Conservation (phyloP, 2,888 invertebrate genomes). For the Cosmorhoe ocellata region DNA sequence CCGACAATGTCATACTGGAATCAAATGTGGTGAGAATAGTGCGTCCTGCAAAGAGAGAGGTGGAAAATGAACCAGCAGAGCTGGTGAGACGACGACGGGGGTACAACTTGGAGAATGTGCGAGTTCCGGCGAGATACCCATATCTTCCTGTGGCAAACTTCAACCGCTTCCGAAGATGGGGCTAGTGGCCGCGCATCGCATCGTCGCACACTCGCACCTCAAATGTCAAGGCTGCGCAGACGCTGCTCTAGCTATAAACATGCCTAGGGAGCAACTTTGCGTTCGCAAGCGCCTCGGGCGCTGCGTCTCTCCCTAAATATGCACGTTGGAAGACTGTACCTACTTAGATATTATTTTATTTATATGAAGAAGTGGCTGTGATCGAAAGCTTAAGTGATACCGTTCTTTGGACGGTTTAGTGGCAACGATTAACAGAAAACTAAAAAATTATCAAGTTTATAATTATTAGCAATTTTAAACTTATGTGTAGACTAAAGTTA, state of each 20-base stretch:
- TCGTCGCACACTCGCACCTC: slow-evolving; percentile 35
- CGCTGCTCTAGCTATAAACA: slow-evolving; percentile 42
- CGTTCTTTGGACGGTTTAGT: slow-evolving; percentile 51
- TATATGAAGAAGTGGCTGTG: slow-evolving; percentile 75
- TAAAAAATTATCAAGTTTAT: slow-evolving; percentile 32
- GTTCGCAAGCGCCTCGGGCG: slow-evolving; percentile 44
- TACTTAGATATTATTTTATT: slow-evolving; percentile 56
- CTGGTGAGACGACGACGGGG: slow-evolving; percentile 70
- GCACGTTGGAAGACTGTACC: slow-evolving; percentile 53
- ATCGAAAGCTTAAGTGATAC: slow-evolving; percentile 62
- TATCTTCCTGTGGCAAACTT: slow-evolving; percentile 71
- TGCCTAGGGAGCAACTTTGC: slow-evolving; percentile 44
- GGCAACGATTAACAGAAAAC: slow-evolving; percentile 59
- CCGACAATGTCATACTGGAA: slow-evolving; percentile 71
- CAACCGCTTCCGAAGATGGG: slow-evolving; percentile 75
- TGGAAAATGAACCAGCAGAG: slow-evolving; percentile 45
- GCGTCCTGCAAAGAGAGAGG: slow-evolving; percentile 54
- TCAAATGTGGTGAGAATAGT: slow-evolving; percentile 71
- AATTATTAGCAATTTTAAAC: too few relatives aligned
- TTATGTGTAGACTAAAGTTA: too few relatives aligned
- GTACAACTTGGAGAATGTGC: slow-evolving; percentile 77
- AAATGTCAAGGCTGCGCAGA: slow-evolving; percentile 76
- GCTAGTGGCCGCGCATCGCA: slow-evolving; percentile 58
- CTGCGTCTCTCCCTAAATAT: slow-evolving; percentile 49
- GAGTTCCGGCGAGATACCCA: slow-evolving; percentile 75